Percentiles rank a stretch among this genome's conserved stretches.
Conservation (phyloP, 2,888 invertebrate genomes). For the Drosophila cognata region DNA sequence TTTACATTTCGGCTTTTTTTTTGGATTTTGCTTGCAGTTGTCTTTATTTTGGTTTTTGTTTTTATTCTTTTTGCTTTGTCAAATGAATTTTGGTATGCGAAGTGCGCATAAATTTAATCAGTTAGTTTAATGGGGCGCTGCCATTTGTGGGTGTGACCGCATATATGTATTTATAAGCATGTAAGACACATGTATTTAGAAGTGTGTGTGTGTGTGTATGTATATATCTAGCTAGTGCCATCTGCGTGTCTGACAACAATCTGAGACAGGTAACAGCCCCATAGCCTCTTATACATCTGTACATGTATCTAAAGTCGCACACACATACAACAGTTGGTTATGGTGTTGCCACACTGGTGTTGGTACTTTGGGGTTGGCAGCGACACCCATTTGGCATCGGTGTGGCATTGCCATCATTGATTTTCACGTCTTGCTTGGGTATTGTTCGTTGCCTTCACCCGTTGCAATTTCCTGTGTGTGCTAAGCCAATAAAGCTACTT, state of each 20-base stretch:
- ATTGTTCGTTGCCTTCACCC: constrained; percentile 11
- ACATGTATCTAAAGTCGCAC: background rate
- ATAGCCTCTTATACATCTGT: constrained; percentile 10
- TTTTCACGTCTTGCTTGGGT: constrained; percentile 51
- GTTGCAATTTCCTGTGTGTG: constrained; percentile 64
- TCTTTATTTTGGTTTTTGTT: background rate
- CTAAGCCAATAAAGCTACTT: constrained; percentile 74
- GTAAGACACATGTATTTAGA: constrained; percentile 5
- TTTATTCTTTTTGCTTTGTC: constrained; percentile 14
- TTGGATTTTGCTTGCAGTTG: background rate
- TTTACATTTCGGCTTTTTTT: background rate
- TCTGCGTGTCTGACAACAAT: constrained; percentile 51
- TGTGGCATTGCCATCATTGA: constrained; percentile 44
- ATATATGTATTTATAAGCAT: background rate
- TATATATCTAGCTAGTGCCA: background rate
- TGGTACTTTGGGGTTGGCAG: background rate
- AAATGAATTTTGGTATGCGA: constrained; percentile 57
- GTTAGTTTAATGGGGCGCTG: constrained; percentile 36
- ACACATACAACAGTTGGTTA: constrained; percentile 7
- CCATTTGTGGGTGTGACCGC: constrained; percentile 41
- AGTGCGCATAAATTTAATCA: constrained; percentile 69
- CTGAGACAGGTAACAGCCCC: constrained; percentile 44
- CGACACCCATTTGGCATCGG: constrained; percentile 19
- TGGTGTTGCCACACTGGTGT: background rate
- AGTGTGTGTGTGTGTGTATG: background rate